Conservation (phyloP, 2,797 vertebrate species). For the Parauchenoglanis punctatus region DNA sequence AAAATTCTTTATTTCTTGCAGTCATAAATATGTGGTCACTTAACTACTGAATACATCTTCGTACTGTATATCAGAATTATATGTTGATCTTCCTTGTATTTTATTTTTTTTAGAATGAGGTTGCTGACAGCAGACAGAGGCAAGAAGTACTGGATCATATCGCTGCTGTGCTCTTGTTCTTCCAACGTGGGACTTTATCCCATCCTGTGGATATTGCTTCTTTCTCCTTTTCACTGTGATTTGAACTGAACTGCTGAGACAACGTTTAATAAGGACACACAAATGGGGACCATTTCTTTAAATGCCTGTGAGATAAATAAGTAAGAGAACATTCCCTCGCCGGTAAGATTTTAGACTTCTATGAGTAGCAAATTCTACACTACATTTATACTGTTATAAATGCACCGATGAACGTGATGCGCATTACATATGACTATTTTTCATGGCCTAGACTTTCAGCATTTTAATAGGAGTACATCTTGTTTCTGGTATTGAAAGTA, state of each 20-base stretch:
- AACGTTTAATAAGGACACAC: conserved; percentile 33
- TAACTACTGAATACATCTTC: neutral
- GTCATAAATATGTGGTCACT: too few species aligned
- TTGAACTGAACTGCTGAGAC: conserved; percentile 31
- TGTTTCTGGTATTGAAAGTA: conserved; percentile 12
- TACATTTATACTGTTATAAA: conserved; percentile 21
- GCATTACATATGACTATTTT: neutral
- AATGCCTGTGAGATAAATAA: conserved; percentile 51
- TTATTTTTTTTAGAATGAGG: conserved; percentile 21
- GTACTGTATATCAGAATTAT: neutral
- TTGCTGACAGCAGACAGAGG: conserved; percentile 19
- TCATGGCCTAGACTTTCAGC: conserved; percentile 20
- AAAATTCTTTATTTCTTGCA: neutral
- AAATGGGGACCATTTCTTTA: conserved; percentile 49
- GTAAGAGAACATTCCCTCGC: conserved; percentile 48
- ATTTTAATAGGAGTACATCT: conserved; percentile 13
- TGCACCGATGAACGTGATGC: neutral
- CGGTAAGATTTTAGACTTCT: conserved; percentile 43
- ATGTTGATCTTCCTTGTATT: neutral
- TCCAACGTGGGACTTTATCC: conserved; percentile 44
- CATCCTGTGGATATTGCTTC: conserved; percentile 37
- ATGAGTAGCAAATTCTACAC: conserved; percentile 27
- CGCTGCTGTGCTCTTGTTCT: conserved; percentile 42
- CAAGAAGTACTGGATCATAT: conserved; percentile 30
- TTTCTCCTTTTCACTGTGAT: conserved; percentile 44